Evolutionary conservation across 2,113 vertebrate genomes (phyloP), one percentile per base, ranked within the genome.

Genomic region (Fregata magnificens): DNA sequence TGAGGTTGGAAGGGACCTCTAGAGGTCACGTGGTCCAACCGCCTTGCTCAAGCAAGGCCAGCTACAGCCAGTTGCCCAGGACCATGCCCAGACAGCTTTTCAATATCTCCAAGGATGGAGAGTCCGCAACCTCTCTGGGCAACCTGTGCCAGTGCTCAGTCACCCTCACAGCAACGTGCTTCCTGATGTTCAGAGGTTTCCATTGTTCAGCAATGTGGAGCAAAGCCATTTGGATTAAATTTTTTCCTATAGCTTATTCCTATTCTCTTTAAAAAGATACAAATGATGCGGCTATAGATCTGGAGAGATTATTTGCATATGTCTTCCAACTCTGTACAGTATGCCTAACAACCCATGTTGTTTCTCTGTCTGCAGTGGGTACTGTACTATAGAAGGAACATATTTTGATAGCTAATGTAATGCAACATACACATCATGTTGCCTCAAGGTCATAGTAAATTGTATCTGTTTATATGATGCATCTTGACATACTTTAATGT

Each of bases 361-460:
- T 86, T 65, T 36, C 77, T 82, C 70, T 90, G 26, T 66, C 79
- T 90, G 52, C 49, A 81, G 56, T 86, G 82, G 55, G 29, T 70
- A 73, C 38, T 45, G 45, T 34, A 45, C 85, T 93, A 76, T 42
- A 38, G 61, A 92, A 95, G 56, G 81, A 87, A 91, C 28, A 49
- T 50, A 34, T 74, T 97, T 96, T 81, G 88, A 95, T 93, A 90
- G 55, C 49, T 94, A 88, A 94, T 96, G 86, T 62, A 95, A 95
- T 76, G 62, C 74, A 97, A 96, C 28, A 8, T 88, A 86, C 90
- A 94, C 61, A 84, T 93, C 88, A 69, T n/a, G 28, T 49, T 95
- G 93, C 95, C 91, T 97, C 88, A 96, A 97, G 96, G 94, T 96
- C 93, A 73, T 79, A 62, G 45, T 62, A 95, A 93, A 93, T 78